Base-by-base conservation (phyloP, 2,113 vertebrate genomes). In the Barbus barbus region DNA sequence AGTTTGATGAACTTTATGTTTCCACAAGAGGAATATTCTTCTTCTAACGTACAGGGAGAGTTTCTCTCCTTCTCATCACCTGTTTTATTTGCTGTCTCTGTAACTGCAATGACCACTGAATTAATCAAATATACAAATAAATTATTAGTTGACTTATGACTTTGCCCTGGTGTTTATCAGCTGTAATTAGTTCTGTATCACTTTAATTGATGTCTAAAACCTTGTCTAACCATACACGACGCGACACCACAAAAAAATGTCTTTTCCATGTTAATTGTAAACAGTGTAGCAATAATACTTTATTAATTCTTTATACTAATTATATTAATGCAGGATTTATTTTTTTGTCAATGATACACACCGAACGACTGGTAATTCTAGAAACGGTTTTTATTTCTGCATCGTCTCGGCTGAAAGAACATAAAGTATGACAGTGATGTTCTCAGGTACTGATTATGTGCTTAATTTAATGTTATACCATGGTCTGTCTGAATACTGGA, bases 51-150 rank as follows among this genome's bases (percentile, higher is more conserved):
- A 31, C 61, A 36, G 28, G 28, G 65, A 81, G 46, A 71, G 72
- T 31, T 58, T 76, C 41, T 53, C 67, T 56, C 22, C 75, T 69
- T 51, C 9, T 53, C 36, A 33, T 81, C 56, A 24, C 56, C 13
- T 8, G 26, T 38, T 53, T 31, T 24, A 31, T 78, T 69, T 60
- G 18, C 58, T 69, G 46, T 72, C 26, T 79, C 24, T 80, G 63
- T 83, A 36, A 79, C 81, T 80, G 67, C 67, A 71, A 71, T 86
- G 77, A 87, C 82, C 71, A 81, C 82, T 87, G 75, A 86, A 77
- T 83, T 83, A 86, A 86, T 79, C 81, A 38, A 65, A 83, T 36
- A 79, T 60, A 69, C 75, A 69, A 83, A 86, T 86, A 86, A 83
- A 86, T 83, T 83, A 86, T 86, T 86, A 83, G 65, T 51, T 82